phyloP scores from a whole-genome alignment of 1,140 invertebrate genomes.

The Drusus annulatus region DNA sequence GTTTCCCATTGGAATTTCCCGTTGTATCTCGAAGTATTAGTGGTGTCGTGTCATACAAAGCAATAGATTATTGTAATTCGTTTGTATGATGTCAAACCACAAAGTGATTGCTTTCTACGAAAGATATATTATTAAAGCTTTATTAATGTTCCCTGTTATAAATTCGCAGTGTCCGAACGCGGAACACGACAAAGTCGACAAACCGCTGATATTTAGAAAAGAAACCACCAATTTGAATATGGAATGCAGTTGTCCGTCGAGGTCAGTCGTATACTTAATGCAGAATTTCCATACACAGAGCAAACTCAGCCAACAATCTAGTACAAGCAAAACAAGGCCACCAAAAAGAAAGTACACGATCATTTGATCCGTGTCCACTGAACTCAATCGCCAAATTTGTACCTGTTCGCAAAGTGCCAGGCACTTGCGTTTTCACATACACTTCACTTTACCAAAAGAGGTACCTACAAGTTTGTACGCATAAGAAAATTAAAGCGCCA shows the following conservation, averaged over 20 bases:
- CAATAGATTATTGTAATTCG: too few relatives aligned
- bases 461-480: neutral
- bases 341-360: neutral
- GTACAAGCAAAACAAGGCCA: neutral
- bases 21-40: too few relatives aligned
- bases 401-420: constrained; percentile 7
- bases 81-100: too few relatives aligned
- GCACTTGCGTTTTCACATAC: constrained; percentile 18
- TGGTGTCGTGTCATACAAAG: too few relatives aligned
- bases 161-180: neutral
- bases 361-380: neutral
- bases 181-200: constrained; percentile 14
- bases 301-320: neutral
- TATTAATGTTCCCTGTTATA: too few relatives aligned
- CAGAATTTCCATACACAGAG: constrained; percentile 33
- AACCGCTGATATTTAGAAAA: constrained; percentile 4
- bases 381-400: constrained; percentile 3
- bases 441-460: neutral
- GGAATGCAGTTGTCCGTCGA: constrained; percentile 35
- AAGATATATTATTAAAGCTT: too few relatives aligned
- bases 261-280: constrained; percentile 10
- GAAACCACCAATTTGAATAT: constrained; percentile 28
- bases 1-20: too few relatives aligned
- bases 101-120: too few relatives aligned
- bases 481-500: neutral